Evolutionary conservation across 2,113 vertebrate species (phyloP), one percentile per base, ranked within the genome.

Genomic region (Philantomba maxwellii): DNA sequence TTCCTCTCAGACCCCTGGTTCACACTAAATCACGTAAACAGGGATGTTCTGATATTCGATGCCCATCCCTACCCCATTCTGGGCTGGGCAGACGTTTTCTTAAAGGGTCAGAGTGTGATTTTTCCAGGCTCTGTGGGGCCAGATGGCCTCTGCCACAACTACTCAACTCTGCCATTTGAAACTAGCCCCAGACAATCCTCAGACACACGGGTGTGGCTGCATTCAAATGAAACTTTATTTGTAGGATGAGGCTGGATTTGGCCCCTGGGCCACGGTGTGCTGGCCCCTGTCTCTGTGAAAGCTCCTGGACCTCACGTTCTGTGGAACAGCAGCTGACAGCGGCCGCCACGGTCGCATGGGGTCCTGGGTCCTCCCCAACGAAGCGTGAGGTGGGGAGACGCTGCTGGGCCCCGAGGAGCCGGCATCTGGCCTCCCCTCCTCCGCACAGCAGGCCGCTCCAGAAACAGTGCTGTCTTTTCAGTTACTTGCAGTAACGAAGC

Each of bases 201-300:
- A 78, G 55, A 43, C 43, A 26, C 36, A 21, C 57, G 75, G 36
- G 3, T 1, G 0, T 43, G 16, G 28, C 49, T 86, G 33, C 16
- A 2, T 36, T 39, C 45, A 60, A 94, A 30, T 94, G 90, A 80
- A 94, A n/a, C 39, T 89, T 87, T 78, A 57, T 92, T 94, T 88
- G 15, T 7, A 86, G 2, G 16, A n/a, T 47, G 49, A n/a, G 21
- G 4, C 30, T 70, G 33, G 53, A 49, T 26, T 49, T 64, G 43
- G 58, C 53, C n/a, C 26, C 13, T 5, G 25, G 57, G 8, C 19
- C 83, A 26, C 2, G 3, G 43, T 80, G 60, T 60, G 26, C 47
- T 39, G 43, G 85, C 15, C 12, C 30, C 8, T 51, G 3, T 51
- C 94, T 36, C 57, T 16, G 55, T 30, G 36, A 70, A 92, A 92